Percentiles rank a stretch among this genome's conserved stretches.
phyloP scores from a whole-genome alignment of 2,797 vertebrate genomes.

The Ceryle rudis region DNA sequence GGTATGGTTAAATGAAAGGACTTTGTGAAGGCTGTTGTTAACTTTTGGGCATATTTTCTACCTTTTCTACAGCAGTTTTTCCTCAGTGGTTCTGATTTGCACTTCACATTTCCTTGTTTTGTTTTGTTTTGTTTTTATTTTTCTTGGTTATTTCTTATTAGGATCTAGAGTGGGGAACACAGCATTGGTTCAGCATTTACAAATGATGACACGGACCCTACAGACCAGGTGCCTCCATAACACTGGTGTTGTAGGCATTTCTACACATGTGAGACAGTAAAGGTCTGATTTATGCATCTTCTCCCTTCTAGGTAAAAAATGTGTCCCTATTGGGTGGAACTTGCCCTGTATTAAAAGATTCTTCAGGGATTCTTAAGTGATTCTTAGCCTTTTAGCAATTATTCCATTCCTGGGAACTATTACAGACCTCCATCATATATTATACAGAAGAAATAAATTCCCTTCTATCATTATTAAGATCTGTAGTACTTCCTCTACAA shows the following conservation, averaged over 20 bases:
- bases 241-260: not conserved
- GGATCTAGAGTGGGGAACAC: not conserved
- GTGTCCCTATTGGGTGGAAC: not conserved
- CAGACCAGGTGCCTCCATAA: not conserved
- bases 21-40: not conserved
- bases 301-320: not conserved
- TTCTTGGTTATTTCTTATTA: not conserved
- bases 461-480: not conserved
- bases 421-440: not conserved
- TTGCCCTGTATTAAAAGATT: not conserved
- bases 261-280: not conserved
- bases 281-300: not conserved
- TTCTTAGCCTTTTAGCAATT: not conserved
- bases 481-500: not conserved
- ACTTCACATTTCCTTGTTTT: not conserved
- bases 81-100: not conserved
- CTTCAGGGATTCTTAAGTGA: too few relatives aligned
- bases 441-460: not conserved
- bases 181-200: not conserved
- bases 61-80: not conserved
- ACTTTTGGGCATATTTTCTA: not conserved
- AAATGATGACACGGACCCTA: not conserved
- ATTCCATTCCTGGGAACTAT: not conserved
- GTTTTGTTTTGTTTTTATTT: not conserved
- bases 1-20: not conserved